Conservation (phyloP, 2,797 vertebrate genomes). For the Sarcoramphus papa region DNA sequence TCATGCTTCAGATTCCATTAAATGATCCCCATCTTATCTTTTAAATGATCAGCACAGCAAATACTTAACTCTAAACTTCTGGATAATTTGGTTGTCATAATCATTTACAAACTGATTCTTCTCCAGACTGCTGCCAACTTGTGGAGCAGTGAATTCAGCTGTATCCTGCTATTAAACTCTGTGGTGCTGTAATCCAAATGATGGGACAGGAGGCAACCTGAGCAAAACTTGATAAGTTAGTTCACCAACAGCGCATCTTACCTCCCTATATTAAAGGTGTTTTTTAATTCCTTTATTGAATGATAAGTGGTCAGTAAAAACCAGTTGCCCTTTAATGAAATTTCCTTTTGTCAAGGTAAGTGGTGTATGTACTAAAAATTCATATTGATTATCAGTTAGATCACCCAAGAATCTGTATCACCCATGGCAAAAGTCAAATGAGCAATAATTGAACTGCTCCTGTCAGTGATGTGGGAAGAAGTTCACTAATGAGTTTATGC, state of each 20-base stretch:
- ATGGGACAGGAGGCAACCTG: not conserved
- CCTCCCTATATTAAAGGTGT: rapidly evolving
- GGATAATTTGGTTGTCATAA: not conserved
- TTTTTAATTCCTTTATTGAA: not conserved
- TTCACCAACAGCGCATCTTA: not conserved
- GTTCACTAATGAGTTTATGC: not conserved
- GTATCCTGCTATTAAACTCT: not conserved
- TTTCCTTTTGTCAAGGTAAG: not conserved
- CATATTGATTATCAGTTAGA: not conserved
- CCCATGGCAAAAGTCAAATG: not conserved
- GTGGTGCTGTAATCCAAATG: not conserved
- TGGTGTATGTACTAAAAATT: not conserved
- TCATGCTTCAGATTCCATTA: slow-evolving; percentile 29
- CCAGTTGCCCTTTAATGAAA: not conserved
- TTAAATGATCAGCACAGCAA: slow-evolving; percentile 3
- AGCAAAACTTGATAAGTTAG: not conserved
- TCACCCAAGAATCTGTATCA: not conserved
- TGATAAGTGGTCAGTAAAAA: not conserved
- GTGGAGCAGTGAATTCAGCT: not conserved
- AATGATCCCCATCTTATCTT: not conserved
- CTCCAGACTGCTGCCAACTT: not conserved
- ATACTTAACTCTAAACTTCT: slow-evolving; percentile 20
- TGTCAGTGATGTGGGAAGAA: not conserved
- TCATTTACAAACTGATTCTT: slow-evolving; percentile 19
- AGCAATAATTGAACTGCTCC: not conserved